These are phyloP conservation scores for Varanus salvator DNA, from an alignment of 2,113 vertebrate genomes.

Conservation along the genomic window DNA sequence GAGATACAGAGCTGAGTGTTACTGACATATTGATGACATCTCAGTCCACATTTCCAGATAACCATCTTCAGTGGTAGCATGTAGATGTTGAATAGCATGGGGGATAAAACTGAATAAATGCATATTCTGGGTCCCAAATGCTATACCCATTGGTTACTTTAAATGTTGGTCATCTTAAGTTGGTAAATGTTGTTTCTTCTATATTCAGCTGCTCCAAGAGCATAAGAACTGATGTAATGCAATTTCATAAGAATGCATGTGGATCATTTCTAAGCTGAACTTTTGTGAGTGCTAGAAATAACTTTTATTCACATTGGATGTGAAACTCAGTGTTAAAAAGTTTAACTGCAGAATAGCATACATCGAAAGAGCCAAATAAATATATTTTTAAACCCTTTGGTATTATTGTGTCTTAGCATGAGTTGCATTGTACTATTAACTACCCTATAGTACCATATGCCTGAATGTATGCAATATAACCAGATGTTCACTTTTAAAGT, in stretches of 20 bases:
- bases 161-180: slow-evolving; percentile 36
- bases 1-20: too few species aligned
- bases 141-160: background rate
- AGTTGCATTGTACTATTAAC: slow-evolving; percentile 33
- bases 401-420: background rate
- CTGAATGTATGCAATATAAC: slow-evolving; percentile 19
- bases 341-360: slow-evolving; percentile 37
- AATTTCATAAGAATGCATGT: background rate
- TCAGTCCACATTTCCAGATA: too few species aligned
- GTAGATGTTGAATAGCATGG: too few species aligned
- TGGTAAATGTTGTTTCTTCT: background rate
- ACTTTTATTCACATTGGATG: slow-evolving; percentile 30
- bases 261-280: background rate
- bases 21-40: too few species aligned
- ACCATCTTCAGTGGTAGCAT: too few species aligned
- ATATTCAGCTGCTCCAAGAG: slow-evolving; percentile 40
- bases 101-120: slow-evolving; percentile 27
- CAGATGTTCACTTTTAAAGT: slow-evolving; percentile 52
- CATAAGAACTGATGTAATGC: slow-evolving; percentile 6
- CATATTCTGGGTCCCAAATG: background rate
- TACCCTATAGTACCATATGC: background rate
- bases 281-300: slow-evolving; percentile 27
- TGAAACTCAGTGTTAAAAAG: slow-evolving; percentile 38
- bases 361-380: slow-evolving; percentile 38
- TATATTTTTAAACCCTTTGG: slow-evolving; percentile 29